Percentiles rank a stretch among this genome's conserved stretches.
These are phyloP conservation scores for Acanthacorydalis orientalis DNA, from an alignment of 2,888 invertebrate species.

Conservation along the genomic window DNA sequence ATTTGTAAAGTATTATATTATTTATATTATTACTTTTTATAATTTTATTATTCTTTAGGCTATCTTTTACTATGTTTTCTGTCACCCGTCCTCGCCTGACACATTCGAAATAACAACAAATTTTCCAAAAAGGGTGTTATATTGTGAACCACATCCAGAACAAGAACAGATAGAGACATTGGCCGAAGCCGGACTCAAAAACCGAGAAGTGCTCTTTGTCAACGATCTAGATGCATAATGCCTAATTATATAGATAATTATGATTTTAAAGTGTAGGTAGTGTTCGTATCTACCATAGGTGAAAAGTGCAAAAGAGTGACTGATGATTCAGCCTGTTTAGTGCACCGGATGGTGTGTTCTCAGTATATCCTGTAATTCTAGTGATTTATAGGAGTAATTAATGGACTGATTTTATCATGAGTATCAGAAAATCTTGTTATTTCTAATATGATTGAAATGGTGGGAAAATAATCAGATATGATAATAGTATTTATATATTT, in stretches of 20 bases:
- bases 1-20: background rate
- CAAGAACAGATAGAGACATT: conserved; percentile 37
- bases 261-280: background rate
- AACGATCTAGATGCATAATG: conserved; percentile 75
- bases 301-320: too few species aligned
- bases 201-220: conserved; percentile 83
- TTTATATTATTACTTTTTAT: conserved; percentile 2
- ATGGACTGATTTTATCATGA: too few species aligned
- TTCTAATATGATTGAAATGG: too few species aligned
- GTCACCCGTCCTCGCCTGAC: conserved; percentile 82
- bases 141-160: conserved; percentile 32
- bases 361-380: too few species aligned
- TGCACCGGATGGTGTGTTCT: too few species aligned
- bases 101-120: conserved; percentile 92
- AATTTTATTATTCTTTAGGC: conserved; percentile 43
- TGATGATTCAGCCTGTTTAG: too few species aligned
- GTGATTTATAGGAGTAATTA: too few species aligned
- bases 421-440: too few species aligned
- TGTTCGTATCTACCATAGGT: too few species aligned
- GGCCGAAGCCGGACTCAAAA: conserved; percentile 64
- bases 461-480: too few species aligned
- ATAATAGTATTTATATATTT: too few species aligned
- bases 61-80: conserved; percentile 88
- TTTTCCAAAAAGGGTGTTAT: conserved; percentile 76
- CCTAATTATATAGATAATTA: background rate